Conservation (phyloP, 2,888 invertebrate species). For the Gastracanthus pulcherrimus region DNA sequence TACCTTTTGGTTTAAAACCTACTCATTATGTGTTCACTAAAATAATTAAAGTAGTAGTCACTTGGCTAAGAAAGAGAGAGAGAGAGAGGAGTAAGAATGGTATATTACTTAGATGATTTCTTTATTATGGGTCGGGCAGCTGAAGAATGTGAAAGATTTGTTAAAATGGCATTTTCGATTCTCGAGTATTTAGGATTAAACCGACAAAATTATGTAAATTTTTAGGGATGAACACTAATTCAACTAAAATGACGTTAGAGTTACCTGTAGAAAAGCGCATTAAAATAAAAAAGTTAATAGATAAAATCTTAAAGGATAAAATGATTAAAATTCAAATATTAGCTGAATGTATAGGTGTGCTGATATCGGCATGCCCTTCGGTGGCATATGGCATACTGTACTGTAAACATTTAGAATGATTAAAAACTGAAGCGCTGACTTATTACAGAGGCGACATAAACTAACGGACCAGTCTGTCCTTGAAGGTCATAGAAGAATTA, state of each 20-base stretch:
- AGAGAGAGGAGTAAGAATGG: no score
- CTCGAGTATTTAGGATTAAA: conserved; percentile 23
- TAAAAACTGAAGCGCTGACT: not conserved
- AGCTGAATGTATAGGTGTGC: conserved; percentile 21
- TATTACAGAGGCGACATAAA: not conserved
- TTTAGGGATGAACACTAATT: not conserved
- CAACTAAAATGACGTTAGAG: not conserved
- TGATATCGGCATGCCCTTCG: conserved; percentile 53
- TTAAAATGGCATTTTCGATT: not conserved
- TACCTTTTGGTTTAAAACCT: conserved; percentile 6
- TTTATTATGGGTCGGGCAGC: not conserved
- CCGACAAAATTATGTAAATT: conserved; percentile 2
- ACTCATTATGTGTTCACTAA: conserved; percentile 10
- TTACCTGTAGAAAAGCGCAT: not conserved
- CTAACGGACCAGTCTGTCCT: conserved; percentile 26
- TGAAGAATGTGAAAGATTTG: not conserved
- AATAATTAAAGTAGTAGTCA: not conserved
- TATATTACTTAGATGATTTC: conserved; percentile 19
- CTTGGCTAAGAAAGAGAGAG: not conserved
- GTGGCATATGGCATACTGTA: conserved; percentile 51
- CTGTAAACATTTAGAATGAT: conserved; percentile 38
- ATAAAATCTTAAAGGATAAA: not conserved
- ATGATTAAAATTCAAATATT: not conserved
- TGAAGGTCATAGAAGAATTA: not conserved
- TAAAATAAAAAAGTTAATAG: not conserved